phyloP scores from a whole-genome alignment of 35 echinoderm and acorn worm genomes.

The Stichopus chloronotus region DNA sequence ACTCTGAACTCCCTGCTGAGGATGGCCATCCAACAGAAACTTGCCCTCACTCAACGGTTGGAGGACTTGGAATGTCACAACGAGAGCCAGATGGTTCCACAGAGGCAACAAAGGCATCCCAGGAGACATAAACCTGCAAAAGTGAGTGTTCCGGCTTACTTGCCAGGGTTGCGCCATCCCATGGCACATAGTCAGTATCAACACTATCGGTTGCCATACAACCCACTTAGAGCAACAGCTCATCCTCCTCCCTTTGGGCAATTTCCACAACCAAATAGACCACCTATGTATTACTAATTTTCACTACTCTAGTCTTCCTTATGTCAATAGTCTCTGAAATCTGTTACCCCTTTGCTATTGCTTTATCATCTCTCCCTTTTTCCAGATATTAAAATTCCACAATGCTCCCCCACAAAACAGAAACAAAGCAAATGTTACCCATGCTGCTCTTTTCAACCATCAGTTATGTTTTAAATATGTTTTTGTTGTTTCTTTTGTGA shows the following conservation, averaged over 20 bases:
- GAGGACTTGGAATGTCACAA: conserved; percentile 89
- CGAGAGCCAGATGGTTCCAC: conserved; percentile 76
- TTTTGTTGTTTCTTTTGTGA: no score
- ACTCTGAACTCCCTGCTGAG: conserved; percentile 93
- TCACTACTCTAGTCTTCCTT: conserved; percentile 16
- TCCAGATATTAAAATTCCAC: not conserved
- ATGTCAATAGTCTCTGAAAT: conserved; percentile 22
- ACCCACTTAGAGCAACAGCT: conserved; percentile 8
- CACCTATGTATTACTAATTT: conserved; percentile 15
- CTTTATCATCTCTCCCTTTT: not conserved
- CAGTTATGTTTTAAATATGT: no score
- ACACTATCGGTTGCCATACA: conserved; percentile 19
- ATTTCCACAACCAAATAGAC: conserved; percentile 4
- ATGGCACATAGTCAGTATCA: conserved; percentile 15
- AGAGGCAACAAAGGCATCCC: conserved; percentile 24
- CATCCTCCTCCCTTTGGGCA: not conserved
- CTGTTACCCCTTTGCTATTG: not conserved
- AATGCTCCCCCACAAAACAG: not conserved
- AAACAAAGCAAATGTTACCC: not conserved
- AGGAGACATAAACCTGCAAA: conserved; percentile 84
- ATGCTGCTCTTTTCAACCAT: no score
- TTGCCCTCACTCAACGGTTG: conserved; percentile 91
- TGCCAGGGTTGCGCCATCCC: conserved; percentile 39
- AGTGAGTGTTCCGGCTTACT: conserved; percentile 75
- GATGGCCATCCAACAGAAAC: conserved; percentile 99